Evolutionary conservation across 1,140 invertebrate genomes (phyloP), one percentile per base, ranked within the genome.

Genomic region (Cyclargus thomasi): DNA sequence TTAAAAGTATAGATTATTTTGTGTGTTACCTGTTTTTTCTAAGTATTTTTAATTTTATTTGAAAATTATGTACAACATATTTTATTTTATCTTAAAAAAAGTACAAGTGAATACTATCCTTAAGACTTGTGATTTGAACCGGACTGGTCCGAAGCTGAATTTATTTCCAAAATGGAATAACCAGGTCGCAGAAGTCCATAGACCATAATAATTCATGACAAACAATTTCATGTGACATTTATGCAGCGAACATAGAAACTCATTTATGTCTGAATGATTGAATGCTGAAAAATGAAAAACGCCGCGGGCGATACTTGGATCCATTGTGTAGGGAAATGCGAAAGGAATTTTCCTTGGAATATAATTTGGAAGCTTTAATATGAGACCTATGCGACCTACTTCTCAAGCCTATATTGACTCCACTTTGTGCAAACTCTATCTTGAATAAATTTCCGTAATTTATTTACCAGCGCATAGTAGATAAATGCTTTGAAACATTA

Each of bases 251-350:
- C 39, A 35, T 3, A 14, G 39, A 47, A 47, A 47, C 39, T 47
- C 14, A 47, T 47, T 47, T 47, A 8, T 8, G 39, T 47, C 14
- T 47, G 39, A 47, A 47, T 47, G 39, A 47, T 47, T 47, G 39
- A 47, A 47, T 47, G 39, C 39, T 47, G 39, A 47, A 47, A 47
- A 47, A 47, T 47, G 39, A 47, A 47, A 14, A 47, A 47, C 39
- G 39, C 39, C 10, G 10, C 39, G 39, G 39, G 39, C 39, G 39
- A 47, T 47, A 47, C 39, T 47, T 47, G 11, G 39, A 47, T 8
- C 39, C 14, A 16, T 47, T 47, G 39, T 47, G 39, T 47, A 14
- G 39, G 39, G 14, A 47, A 39, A 47, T 47, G 39, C 39, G 39
- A 47, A 8, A 47, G 39, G 39, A 47, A 47, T 47, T 47, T 47